Evolutionary conservation across 2,888 invertebrate species (phyloP), one percentile per base, ranked within the genome.

Genomic region (Criorhina ranunculi): DNA sequence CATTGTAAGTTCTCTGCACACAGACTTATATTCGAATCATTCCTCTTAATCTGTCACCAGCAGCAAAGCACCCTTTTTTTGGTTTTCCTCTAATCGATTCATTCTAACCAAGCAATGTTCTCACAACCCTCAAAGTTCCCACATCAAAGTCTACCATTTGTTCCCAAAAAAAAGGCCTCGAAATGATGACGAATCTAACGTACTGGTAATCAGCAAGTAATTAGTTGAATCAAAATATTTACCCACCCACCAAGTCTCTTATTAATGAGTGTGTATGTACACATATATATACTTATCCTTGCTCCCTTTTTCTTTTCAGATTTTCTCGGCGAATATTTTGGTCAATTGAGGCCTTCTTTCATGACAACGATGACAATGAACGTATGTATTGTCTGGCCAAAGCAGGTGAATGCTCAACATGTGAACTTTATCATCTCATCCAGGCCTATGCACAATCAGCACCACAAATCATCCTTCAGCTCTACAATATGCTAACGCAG

Each of bases 371-470:
- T 85, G 93, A 94, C 44, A 92, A 93, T 42, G 93, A 94, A 81
- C 93, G 93, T 11, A 92, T 93, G 88, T 93, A 94, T 81, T 95
- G 95, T 9, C 89, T 96, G 53, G 88, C 91, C 7, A 92, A 93
- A 75, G 94, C 95, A 5, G 93, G 94, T 19, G 93, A 94, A 66
- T 94, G 95, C 0, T 94, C 95, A 19, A 94, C 94, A n/a, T 93
- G 95, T 87, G 96, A 96, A 89, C 92, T 96, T 35, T 96, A 96
- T 89, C 93, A 95, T 66, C 95, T 96, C 88, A 92, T 96, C 9
- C 96, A 96, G 90, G 95, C 96, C 1, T 96, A 95, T 91, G 92
- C 95, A 8, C 96, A 96, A 89, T 94, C 95, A 1, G 95, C 95
- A 0, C 96, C 96, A 0, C 95, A 96, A 90, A 93, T 95, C 44